Evolutionary conservation across 2,797 vertebrate genomes (phyloP), one percentile per base, ranked within the genome.

Genomic region (Rallus crepitans): DNA sequence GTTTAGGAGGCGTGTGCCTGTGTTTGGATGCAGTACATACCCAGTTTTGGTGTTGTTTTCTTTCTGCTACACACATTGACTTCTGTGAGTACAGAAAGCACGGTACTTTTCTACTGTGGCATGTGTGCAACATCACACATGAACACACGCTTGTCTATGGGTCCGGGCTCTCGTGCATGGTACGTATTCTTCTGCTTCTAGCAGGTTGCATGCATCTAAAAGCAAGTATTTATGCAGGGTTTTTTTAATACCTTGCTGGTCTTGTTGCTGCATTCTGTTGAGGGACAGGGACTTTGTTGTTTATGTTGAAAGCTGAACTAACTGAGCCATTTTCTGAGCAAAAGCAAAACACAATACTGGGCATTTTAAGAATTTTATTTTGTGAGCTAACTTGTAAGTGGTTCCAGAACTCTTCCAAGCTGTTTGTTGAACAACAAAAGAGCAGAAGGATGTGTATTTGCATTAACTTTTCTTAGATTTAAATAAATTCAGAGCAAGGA

Each of bases 401-500:
- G 45, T 86, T 94, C 80, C 31, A 72, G 88, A 93, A 56, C 63
- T 59, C 65, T 55, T 92, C 56, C 90, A 72, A 86, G 71, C 53
- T 56, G 25, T 72, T 82, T 63, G 48, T 45, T 47, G 88, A 94
- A 84, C 35, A 93, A 60, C 61, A 57, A 33, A 65, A 40, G 61
- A 86, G 66, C 50, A 70, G 77, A 57, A 91, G 63, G 33, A 50
- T 91, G 60, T 52, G 39, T 56, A 73, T 94, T 93, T 96, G 83
- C 70, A 70, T 96, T 84, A 73, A 30, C 30, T 89, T 93, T 84
- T 84, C 65, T 75, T 82, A 73, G 33, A 82, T 95, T 84, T 89
- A 71, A 80, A 93, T 90, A 82, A 79, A 93, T 37, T 30, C 52
- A 82, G 35, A 65, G 55, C 7, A 4, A 39, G 88, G 42, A 31